phyloP scores from a whole-genome alignment of 2,113 vertebrate genomes.

The Notechis scutatus region DNA sequence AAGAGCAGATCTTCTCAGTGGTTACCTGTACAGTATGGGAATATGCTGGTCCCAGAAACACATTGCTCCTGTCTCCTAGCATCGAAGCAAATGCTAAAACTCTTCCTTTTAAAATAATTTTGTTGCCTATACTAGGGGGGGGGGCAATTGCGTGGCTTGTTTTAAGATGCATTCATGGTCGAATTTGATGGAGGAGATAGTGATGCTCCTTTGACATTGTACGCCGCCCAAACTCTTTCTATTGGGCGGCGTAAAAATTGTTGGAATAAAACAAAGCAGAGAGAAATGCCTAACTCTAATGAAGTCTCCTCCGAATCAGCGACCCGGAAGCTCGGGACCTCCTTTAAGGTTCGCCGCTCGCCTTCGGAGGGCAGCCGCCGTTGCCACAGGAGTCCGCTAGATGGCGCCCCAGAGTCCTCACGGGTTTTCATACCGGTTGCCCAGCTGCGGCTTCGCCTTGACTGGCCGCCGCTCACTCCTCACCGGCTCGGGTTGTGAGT shows the following conservation, averaged over 20 bases:
- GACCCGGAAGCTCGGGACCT: background rate
- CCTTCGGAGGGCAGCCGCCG: background rate
- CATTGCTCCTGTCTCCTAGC: background rate
- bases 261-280: background rate
- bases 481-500: background rate
- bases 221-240: background rate
- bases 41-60: background rate
- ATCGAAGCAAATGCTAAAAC: background rate
- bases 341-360: background rate
- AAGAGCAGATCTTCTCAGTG: background rate
- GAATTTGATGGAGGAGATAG: background rate
- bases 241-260: background rate
- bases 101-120: background rate
- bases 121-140: background rate
- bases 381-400: background rate
- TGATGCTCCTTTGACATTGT: background rate
- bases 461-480: background rate
- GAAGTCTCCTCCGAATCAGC: background rate
- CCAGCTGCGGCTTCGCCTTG: conserved; percentile 9
- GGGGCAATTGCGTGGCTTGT: background rate
- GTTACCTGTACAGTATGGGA: background rate
- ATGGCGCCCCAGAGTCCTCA: background rate
- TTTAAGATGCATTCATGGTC: background rate
- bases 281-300: background rate
- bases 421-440: background rate